A percentile compares a stretch with the other conserved stretches of the same genome.
Evolutionary conservation across 2,113 vertebrate genomes (phyloP).

Genomic region (Melanocharis versteri): DNA sequence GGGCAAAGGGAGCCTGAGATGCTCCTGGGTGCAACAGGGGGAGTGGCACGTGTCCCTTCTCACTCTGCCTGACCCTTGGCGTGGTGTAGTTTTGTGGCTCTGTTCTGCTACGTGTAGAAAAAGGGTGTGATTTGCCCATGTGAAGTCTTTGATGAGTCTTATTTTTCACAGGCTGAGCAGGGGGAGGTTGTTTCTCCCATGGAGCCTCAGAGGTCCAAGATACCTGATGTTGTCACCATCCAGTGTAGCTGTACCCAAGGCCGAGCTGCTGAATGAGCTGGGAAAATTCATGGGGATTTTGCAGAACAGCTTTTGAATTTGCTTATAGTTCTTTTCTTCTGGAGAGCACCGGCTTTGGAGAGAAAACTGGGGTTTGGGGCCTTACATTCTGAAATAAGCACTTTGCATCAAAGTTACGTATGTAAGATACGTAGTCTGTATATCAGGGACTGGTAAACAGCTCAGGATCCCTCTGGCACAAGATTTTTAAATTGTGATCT

Average conservation of each 20-base stretch:
- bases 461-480: not conserved
- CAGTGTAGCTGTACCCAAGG: accelerated
- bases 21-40: not conserved
- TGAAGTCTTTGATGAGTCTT: not conserved
- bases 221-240: not conserved
- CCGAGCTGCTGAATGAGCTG: not conserved
- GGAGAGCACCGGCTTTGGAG: too few relatives aligned
- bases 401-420: not conserved
- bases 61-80: not conserved
- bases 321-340: not conserved
- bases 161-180: not conserved
- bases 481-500: not conserved
- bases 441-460: not conserved
- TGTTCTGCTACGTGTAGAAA: accelerated
- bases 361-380: too few relatives aligned
- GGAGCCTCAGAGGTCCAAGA: not conserved
- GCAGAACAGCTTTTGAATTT: not conserved
- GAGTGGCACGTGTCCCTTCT: not conserved
- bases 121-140: not conserved
- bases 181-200: not conserved
- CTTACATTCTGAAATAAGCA: not conserved
- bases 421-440: not conserved
- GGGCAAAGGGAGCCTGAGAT: not conserved
- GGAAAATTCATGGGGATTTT: not conserved
- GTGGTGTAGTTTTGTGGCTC: not conserved